These are phyloP conservation scores for Trochalopteron elliotii DNA, from an alignment of 2,113 vertebrate genomes.

Conservation along the genomic window DNA sequence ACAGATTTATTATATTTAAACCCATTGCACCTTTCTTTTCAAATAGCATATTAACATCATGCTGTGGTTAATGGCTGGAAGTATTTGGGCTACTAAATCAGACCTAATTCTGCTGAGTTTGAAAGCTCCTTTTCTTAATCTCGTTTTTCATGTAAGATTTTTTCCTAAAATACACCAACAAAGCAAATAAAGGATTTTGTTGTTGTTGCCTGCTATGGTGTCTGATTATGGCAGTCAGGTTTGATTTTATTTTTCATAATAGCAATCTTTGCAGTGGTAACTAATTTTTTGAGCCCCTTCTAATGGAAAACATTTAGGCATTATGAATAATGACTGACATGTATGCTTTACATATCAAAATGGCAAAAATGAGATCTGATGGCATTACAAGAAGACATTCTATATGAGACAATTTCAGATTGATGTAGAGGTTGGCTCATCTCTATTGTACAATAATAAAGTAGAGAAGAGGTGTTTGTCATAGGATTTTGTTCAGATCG, in stretches of 20 bases:
- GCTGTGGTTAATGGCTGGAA: background rate
- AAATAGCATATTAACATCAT: background rate
- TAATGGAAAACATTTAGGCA: background rate
- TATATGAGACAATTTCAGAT: background rate
- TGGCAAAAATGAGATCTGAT: background rate
- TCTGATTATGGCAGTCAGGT: background rate
- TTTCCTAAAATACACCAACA: background rate
- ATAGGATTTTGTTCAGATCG: background rate
- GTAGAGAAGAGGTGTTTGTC: background rate
- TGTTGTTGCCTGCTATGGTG: rapidly evolving
- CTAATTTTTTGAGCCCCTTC: background rate
- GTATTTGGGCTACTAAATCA: background rate
- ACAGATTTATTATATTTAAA: background rate
- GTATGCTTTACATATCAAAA: background rate
- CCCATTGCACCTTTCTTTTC: background rate
- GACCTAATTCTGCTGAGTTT: background rate
- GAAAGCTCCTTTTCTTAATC: background rate
- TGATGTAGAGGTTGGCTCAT: background rate
- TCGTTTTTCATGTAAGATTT: background rate
- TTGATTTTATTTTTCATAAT: background rate
- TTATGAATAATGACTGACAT: background rate
- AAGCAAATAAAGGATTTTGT: background rate
- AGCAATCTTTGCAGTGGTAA: background rate
- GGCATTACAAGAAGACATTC: background rate
- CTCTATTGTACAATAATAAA: background rate